Percentiles rank a stretch among this genome's conserved stretches.
phyloP scores from a whole-genome alignment of 2,113 vertebrate genomes.

The Danio rerio region GRCz12tu NC_133198.1:31514001-31514500 shows the following conservation, averaged over 20 bases:
- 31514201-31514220: constrained; percentile 11
- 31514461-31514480: neutral
- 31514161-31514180: neutral
- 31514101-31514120: constrained; percentile 7
- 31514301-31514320: constrained; percentile 1
- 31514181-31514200: constrained; percentile 32
- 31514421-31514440: constrained; percentile 24
- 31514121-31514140: neutral
- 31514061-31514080: constrained; percentile 35
- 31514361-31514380: constrained; percentile 38
- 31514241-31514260: constrained; percentile 49
- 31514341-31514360: neutral
- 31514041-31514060: constrained; percentile 10
- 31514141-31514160: constrained; percentile 12
- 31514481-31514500: constrained; percentile 15
- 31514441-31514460: constrained; percentile 26
- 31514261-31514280: neutral
- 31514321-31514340: neutral
- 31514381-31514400: constrained; percentile 40
- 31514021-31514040: constrained; percentile 17
- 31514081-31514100: constrained; percentile 10
- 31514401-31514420: constrained; percentile 32
- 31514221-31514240: neutral
- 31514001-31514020: constrained; percentile 36
- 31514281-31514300: neutral